Evolutionary conservation across 2,113 vertebrate species (phyloP).

Genomic region (Neolamprologus cancellatus): DNA sequence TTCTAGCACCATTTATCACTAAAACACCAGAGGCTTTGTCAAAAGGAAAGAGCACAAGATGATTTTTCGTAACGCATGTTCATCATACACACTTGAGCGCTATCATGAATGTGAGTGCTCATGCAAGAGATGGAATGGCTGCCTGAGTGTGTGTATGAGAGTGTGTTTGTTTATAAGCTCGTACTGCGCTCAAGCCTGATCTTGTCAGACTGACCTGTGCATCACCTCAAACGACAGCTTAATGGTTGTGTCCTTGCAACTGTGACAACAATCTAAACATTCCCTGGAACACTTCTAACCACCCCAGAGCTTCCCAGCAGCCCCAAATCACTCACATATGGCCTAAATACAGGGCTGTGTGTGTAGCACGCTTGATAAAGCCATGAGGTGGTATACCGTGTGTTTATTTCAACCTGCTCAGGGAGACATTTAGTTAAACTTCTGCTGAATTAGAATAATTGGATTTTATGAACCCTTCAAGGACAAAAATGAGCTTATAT

Average conservation of each 20-base stretch:
- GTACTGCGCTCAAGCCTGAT: slow-evolving; percentile 1
- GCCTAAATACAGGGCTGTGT: neutral
- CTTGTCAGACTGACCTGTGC: slow-evolving; percentile 41
- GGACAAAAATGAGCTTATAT: neutral
- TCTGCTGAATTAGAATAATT: neutral
- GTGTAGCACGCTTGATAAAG: neutral
- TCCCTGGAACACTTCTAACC: slow-evolving; percentile 49
- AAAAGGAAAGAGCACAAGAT: slow-evolving; percentile 11
- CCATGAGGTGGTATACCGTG: neutral
- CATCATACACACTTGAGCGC: neutral
- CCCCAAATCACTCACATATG: slow-evolving; percentile 71
- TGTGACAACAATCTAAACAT: slow-evolving; percentile 69
- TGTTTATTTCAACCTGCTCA: neutral
- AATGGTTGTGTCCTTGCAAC: slow-evolving; percentile 67
- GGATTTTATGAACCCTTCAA: neutral
- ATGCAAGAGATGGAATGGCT: neutral
- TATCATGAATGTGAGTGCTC: neutral
- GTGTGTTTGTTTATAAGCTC: slow-evolving; percentile 22
- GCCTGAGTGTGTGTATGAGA: neutral
- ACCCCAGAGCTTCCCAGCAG: slow-evolving; percentile 33
- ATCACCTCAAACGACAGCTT: slow-evolving; percentile 57
- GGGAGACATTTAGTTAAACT: neutral
- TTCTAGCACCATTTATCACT: neutral
- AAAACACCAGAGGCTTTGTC: neutral
- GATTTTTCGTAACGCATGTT: neutral